These are phyloP conservation scores for Dendrocincla fuliginosa DNA, from an alignment of 2,797 vertebrate species.

Conservation along the genomic window DNA sequence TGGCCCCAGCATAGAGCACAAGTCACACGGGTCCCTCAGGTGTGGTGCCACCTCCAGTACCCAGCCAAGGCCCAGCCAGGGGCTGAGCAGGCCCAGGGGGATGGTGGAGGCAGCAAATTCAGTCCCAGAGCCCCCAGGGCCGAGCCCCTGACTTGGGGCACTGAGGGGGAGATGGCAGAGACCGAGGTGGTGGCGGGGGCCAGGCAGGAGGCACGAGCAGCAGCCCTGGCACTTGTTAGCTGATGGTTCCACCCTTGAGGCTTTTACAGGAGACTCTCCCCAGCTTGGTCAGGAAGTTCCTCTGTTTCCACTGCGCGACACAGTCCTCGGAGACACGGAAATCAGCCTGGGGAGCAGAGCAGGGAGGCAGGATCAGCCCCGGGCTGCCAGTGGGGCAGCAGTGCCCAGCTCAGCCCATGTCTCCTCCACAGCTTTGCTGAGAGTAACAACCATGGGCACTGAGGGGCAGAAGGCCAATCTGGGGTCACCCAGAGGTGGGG, in stretches of 20 bases:
- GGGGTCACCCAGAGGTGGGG: not conserved
- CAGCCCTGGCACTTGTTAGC: slow-evolving; percentile 75
- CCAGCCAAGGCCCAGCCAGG: not conserved
- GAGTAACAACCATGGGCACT: rapidly evolving
- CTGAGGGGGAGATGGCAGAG: not conserved
- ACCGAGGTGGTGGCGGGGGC: not conserved
- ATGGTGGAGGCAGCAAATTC: not conserved
- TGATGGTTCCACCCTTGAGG: slow-evolving; percentile 91
- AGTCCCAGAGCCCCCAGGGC: not conserved
- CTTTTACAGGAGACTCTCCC: slow-evolving; percentile 91
- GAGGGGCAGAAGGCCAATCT: rapidly evolving
- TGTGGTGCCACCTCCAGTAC: not conserved
- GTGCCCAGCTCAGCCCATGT: rapidly evolving
- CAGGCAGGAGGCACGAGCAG: not conserved
- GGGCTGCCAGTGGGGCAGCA: not conserved
- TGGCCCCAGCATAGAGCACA: not conserved
- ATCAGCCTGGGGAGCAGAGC: slow-evolving; percentile 79
- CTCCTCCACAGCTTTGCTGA: not conserved
- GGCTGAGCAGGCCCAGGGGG: not conserved
- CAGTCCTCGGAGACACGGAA: slow-evolving; percentile 86
- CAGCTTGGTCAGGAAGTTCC: slow-evolving; percentile 89
- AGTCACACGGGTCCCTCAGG: not conserved
- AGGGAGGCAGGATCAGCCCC: not conserved
- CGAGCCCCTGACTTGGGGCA: not conserved
- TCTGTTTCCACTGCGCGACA: slow-evolving; percentile 91